A percentile compares a stretch with the other conserved stretches of the same genome.
phyloP scores from a whole-genome alignment of 2,113 vertebrate genomes.

The Dunckerocampus dactyliophorus region DNA sequence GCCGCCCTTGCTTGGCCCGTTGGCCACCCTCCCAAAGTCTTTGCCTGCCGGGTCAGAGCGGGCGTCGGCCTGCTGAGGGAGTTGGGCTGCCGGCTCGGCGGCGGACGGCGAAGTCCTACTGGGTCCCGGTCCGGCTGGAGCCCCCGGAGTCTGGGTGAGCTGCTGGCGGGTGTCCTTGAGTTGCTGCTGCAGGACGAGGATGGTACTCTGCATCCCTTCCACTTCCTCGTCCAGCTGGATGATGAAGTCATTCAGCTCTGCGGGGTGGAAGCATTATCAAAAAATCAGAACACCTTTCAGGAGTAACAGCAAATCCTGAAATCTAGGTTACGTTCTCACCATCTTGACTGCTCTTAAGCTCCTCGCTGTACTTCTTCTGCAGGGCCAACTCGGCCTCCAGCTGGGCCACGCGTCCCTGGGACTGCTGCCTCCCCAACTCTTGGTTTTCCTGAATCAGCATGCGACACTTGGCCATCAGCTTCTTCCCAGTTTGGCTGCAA shows the following conservation, averaged over 20 bases:
- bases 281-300: conserved; percentile 2
- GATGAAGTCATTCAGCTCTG: conserved; percentile 99
- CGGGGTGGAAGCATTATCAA: conserved; percentile 52
- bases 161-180: conserved; percentile 90
- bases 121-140: conserved; percentile 69
- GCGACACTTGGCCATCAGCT: conserved; percentile 99
- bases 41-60: conserved; percentile 70
- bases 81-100: conserved; percentile 74
- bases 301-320: not conserved
- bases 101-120: conserved; percentile 83
- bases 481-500: conserved; percentile 99
- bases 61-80: conserved; percentile 66
- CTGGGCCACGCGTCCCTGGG: conserved; percentile 98
- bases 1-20: conserved; percentile 91
- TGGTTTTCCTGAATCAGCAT: conserved; percentile 99
- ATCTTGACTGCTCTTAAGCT: conserved; percentile 99
- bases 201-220: conserved; percentile 99
- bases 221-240: conserved; percentile 99
- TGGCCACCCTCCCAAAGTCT: conserved; percentile 93
- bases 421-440: conserved; percentile 97
- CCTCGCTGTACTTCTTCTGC: conserved; percentile 99
- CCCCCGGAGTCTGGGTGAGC: conserved; percentile 79
- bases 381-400: conserved; percentile 98
- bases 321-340: conserved; percentile 65
- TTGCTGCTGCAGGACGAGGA: conserved; percentile 96